phyloP scores from a whole-genome alignment of 35 echinoderm and acorn worm species.

The Hemicentrotus pulcherrimus region DNA sequence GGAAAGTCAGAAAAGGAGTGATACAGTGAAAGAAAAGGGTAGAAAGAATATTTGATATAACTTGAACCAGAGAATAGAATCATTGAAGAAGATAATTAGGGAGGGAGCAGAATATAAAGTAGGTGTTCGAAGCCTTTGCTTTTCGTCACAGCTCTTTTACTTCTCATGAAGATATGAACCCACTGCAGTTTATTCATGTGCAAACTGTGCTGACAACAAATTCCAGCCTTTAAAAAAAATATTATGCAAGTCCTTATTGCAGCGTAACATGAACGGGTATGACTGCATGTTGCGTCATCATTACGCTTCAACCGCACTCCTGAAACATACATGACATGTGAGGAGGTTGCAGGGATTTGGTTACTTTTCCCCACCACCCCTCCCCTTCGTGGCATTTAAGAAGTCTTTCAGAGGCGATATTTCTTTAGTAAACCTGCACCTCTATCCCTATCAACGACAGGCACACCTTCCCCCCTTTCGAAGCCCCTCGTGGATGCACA shows the following conservation, averaged over 20 bases:
- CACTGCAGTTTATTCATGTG: not conserved
- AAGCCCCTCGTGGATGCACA: not conserved
- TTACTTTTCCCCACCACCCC: not conserved
- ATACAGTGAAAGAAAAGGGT: too few species aligned
- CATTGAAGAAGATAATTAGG: too few species aligned
- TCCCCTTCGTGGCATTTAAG: not conserved
- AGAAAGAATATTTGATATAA: too few species aligned
- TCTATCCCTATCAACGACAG: not conserved
- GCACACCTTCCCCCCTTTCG: not conserved
- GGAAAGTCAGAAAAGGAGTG: too few species aligned
- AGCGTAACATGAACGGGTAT: not conserved
- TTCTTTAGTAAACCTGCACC: not conserved
- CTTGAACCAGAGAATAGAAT: too few species aligned
- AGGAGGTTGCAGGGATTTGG: not conserved
- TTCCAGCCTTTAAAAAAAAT: too few species aligned
- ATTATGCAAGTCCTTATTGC: not conserved
- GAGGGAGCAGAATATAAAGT: too few species aligned
- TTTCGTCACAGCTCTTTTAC: not conserved
- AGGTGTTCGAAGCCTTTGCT: too few species aligned
- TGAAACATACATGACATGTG: not conserved
- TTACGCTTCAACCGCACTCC: not conserved
- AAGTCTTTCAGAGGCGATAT: not conserved
- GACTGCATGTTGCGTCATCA: not conserved
- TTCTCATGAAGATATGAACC: conserved; percentile 1
- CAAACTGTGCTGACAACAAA: too few species aligned